These are phyloP conservation scores for Habrosyne pyritoides DNA, from an alignment of 2,888 invertebrate genomes.

Conservation along the genomic window DNA sequence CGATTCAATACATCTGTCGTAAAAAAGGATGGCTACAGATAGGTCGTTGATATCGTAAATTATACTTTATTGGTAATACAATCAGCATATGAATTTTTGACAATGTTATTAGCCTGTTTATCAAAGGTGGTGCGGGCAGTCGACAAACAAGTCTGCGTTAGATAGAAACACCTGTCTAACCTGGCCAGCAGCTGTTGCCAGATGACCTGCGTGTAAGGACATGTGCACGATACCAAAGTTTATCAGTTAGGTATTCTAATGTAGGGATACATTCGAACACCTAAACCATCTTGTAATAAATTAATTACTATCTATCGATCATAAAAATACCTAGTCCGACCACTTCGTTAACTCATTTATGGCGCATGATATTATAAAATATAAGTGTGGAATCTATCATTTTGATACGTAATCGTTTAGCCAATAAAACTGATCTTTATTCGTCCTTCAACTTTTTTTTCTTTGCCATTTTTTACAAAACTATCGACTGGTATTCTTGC, in stretches of 20 bases:
- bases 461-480: neutral
- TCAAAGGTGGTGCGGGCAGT: conserved; percentile 15
- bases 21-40: conserved; percentile 10
- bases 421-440: neutral
- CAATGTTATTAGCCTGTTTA: neutral
- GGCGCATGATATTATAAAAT: neutral
- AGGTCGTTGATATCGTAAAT: conserved; percentile 51
- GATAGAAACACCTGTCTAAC: conserved; percentile 78
- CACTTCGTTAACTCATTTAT: conserved; percentile 35
- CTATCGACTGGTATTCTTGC: neutral
- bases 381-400: neutral
- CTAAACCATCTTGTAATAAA: neutral
- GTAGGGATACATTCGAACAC: conserved; percentile 17
- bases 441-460: neutral
- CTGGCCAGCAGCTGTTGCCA: conserved; percentile 53
- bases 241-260: conserved; percentile 42
- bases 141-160: conserved; percentile 35
- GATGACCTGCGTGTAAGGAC: conserved; percentile 44
- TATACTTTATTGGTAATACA: conserved; percentile 12
- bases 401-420: neutral
- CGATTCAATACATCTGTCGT: neutral
- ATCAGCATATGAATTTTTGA: conserved; percentile 15
- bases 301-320: conserved; percentile 14
- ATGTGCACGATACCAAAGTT: conserved; percentile 41
- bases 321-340: conserved; percentile 22